phyloP scores from a whole-genome alignment of 2,113 vertebrate species.

The Uropsilus gracilis region DNA sequence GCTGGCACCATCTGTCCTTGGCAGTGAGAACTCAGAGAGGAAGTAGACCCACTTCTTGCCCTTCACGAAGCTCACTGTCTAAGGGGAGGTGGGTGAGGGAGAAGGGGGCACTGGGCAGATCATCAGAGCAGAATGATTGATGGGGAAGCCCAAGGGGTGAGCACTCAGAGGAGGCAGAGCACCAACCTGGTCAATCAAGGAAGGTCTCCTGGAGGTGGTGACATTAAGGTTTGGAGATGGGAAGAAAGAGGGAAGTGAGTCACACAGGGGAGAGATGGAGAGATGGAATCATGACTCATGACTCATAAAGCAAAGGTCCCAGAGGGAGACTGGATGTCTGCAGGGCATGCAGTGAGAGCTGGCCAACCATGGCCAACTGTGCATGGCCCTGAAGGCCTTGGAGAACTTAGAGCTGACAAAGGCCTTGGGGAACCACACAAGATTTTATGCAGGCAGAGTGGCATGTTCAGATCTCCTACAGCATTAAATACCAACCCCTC shows the following conservation, averaged over 20 bases:
- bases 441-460: not conserved
- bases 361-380: not conserved
- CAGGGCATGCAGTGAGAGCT: not conserved
- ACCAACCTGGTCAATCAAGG: not conserved
- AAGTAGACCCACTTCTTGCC: not conserved
- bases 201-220: not conserved
- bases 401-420: not conserved
- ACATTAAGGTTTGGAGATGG: not conserved
- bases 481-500: not conserved
- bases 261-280: not conserved
- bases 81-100: not conserved
- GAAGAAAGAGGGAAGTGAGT: not conserved
- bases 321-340: not conserved
- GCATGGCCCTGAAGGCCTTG: not conserved
- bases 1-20: fast-evolving
- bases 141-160: not conserved
- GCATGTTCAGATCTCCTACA: not conserved
- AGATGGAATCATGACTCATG: not conserved
- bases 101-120: not conserved
- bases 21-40: not conserved
- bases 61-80: not conserved
- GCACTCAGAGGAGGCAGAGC: not conserved
- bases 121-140: too few relatives aligned
- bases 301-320: not conserved
- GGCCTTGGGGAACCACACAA: not conserved